Conservation (phyloP, 2,888 invertebrate genomes). For the Drosophila gaucha region DNA sequence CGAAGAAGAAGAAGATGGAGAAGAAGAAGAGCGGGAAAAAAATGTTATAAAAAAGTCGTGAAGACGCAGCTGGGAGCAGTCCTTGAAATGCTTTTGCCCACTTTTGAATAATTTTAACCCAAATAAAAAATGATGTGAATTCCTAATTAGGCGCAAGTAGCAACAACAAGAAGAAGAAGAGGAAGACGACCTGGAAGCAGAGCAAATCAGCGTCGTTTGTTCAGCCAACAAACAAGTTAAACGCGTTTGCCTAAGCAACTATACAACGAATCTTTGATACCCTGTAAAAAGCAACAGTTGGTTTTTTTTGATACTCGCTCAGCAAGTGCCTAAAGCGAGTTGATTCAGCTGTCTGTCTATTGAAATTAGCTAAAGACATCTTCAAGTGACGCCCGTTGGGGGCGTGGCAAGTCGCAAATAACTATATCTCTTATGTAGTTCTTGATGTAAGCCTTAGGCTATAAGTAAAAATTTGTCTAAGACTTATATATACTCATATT, state of each 20-base stretch:
- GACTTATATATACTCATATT: too few species aligned
- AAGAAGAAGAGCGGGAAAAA: neutral
- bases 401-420: too few species aligned
- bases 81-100: conserved; percentile 65
- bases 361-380: too few species aligned
- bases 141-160: conserved; percentile 83
- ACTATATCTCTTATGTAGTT: too few species aligned
- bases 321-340: too few species aligned
- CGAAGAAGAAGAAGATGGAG: neutral
- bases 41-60: conserved; percentile 43
- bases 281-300: conserved; percentile 13
- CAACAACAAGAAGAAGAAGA: conserved; percentile 30
- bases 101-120: conserved; percentile 85
- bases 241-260: neutral
- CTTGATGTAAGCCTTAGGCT: too few species aligned
- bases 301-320: neutral
- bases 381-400: too few species aligned
- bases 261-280: conserved; percentile 31
- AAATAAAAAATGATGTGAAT: conserved; percentile 85
- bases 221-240: conserved; percentile 43
- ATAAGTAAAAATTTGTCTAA: too few species aligned
- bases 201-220: conserved; percentile 72
- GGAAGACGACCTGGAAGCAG: neutral
- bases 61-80: conserved; percentile 60
- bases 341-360: too few species aligned